phyloP scores from a whole-genome alignment of 1,140 invertebrate species.

The Pectinophora gossypiella region DNA sequence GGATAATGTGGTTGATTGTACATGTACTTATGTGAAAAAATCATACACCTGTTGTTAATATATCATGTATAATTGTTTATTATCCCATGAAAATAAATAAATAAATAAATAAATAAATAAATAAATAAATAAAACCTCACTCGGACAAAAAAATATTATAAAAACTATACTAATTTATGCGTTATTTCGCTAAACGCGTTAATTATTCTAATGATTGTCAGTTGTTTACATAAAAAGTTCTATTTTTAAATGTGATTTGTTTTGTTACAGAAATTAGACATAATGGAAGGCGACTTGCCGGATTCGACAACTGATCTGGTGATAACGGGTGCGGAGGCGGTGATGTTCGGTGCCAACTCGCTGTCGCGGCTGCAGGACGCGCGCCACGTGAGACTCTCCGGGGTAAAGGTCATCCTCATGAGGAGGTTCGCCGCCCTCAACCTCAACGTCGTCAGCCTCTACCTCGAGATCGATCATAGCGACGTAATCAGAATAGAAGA shows the following conservation, averaged over 20 bases:
- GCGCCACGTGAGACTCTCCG: constrained; percentile 35
- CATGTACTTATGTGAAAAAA: too few species aligned
- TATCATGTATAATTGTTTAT: too few species aligned
- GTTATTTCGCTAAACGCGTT: too few species aligned
- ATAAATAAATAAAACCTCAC: too few species aligned
- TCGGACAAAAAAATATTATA: too few species aligned
- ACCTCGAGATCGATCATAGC: constrained; percentile 47
- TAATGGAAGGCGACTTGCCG: constrained; percentile 74
- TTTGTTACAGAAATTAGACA: constrained; percentile 39
- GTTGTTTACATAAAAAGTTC: not conserved
- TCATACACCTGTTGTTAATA: too few species aligned
- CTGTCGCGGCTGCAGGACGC: constrained; percentile 44
- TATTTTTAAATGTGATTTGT: constrained; percentile 1
- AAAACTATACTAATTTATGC: too few species aligned
- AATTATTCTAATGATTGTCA: too few species aligned
- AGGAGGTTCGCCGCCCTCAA: constrained; percentile 37
- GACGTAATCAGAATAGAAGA: constrained; percentile 41
- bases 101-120: too few species aligned
- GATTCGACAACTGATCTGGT: constrained; percentile 76
- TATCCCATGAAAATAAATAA: too few species aligned
- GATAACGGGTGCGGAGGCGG: constrained; percentile 75
- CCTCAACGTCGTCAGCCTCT: constrained; percentile 41
- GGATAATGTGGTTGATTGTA: too few species aligned
- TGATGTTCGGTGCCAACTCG: constrained; percentile 74
- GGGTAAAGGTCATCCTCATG: constrained; percentile 33